Evolutionary conservation across 1,140 invertebrate species (phyloP), one percentile per base, ranked within the genome.

Genomic region (Zaprionus camerounensis): DNA sequence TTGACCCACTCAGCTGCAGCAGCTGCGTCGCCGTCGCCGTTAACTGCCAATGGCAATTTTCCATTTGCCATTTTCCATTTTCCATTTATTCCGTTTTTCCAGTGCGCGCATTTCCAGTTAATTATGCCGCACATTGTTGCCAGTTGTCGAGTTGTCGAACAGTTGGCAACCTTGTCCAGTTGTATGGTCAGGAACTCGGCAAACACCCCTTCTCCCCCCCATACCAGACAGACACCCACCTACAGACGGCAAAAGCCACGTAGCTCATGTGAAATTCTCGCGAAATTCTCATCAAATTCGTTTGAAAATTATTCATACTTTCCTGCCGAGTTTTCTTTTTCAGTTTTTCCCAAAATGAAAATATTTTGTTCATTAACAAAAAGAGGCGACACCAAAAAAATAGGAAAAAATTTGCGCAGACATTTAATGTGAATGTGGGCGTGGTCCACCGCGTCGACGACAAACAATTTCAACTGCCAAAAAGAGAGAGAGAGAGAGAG

Each of bases 81-180:
- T 64, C 69, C 28, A 56, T 75, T 44, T 31, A 31, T 31, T 31
- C 31, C 68, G 65, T 71, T 77, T 72, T 57, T 72, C 58, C 73
- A 71, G 15, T 58, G 26, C n/a, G 36, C 69, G 82, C 71, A 78
- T 82, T 86, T 79, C 78, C 62, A 87, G 64, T 78, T 86, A 86
- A 86, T 86, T 86, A 80, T 73, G 83, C 66, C 69, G 66, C 82
- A 79, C 76, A 87, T 82, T 80, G 75, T 90, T 90, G 84, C 73
- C 81, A 81, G 31, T 56, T 56, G 46, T 46, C 71, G 85, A 34
- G 31, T 78, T 81, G 69, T 86, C 82, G 82, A 44, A 55, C 59
- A 57, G 53, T 46, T 1, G 74, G 36, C 69, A 72, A 77, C 75
- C 75, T 77, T 77, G 75, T 34, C 70, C 36, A 68, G 57, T 51